These are phyloP conservation scores for Clarias magur DNA, from an alignment of 2,113 vertebrate genomes.

Conservation along the genomic window DNA sequence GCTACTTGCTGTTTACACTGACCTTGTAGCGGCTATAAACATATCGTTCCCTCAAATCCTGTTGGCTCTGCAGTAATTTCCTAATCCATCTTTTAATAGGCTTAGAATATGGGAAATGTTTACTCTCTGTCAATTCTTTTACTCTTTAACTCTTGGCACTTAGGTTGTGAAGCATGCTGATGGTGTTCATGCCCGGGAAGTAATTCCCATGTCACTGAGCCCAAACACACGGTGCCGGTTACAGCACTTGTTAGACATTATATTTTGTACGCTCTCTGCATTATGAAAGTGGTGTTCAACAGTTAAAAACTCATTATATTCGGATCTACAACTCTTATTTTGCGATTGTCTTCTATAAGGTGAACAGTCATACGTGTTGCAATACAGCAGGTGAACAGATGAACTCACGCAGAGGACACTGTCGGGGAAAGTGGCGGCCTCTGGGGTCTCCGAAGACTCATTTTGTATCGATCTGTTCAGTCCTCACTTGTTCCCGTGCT, in stretches of 20 bases:
- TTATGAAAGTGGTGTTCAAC: not conserved
- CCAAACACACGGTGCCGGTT: not conserved
- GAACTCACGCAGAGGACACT: not conserved
- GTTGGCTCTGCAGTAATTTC: not conserved
- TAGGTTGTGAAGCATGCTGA: too few relatives aligned
- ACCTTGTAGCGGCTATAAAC: not conserved
- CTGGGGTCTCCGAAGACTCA: not conserved
- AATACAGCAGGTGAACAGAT: not conserved
- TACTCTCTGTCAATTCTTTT: too few relatives aligned
- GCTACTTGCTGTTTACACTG: not conserved
- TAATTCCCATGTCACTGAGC: too few relatives aligned
- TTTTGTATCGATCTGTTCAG: conserved; percentile 16
- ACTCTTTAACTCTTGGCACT: not conserved
- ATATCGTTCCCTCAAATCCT: not conserved
- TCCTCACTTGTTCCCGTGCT: not conserved
- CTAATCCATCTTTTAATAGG: not conserved
- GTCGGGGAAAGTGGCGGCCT: not conserved
- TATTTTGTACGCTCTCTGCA: not conserved
- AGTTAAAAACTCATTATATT: not conserved
- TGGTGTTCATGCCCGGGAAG: too few relatives aligned
- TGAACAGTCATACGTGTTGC: not conserved
- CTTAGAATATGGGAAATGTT: not conserved
- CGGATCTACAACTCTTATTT: not conserved
- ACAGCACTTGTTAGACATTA: not conserved
- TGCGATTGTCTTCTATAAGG: not conserved